Evolutionary conservation across 2,113 vertebrate species (phyloP).

Genomic region (Gambusia holbrooki): DNA sequence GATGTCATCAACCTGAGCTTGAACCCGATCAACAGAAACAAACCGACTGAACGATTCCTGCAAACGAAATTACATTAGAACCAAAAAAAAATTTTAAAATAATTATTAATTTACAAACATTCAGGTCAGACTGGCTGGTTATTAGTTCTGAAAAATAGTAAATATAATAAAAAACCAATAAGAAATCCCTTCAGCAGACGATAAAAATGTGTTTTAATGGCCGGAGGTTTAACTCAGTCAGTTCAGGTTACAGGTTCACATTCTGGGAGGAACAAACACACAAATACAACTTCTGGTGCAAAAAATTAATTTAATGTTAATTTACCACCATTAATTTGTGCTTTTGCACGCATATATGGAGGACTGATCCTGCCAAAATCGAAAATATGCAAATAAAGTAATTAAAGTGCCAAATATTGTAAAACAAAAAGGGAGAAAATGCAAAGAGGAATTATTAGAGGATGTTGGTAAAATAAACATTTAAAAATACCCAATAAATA

Average conservation of each 20-base stretch:
- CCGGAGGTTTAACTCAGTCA: too few relatives aligned
- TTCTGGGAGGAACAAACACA: too few relatives aligned
- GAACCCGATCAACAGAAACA: slow-evolving; percentile 37
- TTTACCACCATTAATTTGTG: background rate
- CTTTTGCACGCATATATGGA: background rate
- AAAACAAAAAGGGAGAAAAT: background rate
- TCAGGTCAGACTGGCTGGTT: slow-evolving; percentile 25
- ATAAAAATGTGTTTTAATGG: slow-evolving; percentile 11
- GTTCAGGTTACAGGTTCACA: too few relatives aligned
- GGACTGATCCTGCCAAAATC: too few relatives aligned
- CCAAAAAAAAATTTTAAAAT: slow-evolving; percentile 12
- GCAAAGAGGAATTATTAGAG: background rate
- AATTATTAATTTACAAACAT: slow-evolving; percentile 13
- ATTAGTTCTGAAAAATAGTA: slow-evolving; percentile 36
- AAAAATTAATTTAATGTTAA: too few relatives aligned
- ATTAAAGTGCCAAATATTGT: background rate
- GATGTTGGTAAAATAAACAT: too few relatives aligned
- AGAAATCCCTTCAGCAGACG: slow-evolving; percentile 17
- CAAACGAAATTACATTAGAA: slow-evolving; percentile 19
- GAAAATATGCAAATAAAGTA: too few relatives aligned
- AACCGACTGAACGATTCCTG: slow-evolving; percentile 30
- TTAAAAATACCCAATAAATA: background rate
- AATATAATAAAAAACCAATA: slow-evolving; percentile 9
- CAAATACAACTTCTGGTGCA: too few relatives aligned
- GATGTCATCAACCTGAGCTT: slow-evolving; percentile 34